Conservation (phyloP, 2,888 invertebrate species). For the Rhagophthalmus giganteus region DNA sequence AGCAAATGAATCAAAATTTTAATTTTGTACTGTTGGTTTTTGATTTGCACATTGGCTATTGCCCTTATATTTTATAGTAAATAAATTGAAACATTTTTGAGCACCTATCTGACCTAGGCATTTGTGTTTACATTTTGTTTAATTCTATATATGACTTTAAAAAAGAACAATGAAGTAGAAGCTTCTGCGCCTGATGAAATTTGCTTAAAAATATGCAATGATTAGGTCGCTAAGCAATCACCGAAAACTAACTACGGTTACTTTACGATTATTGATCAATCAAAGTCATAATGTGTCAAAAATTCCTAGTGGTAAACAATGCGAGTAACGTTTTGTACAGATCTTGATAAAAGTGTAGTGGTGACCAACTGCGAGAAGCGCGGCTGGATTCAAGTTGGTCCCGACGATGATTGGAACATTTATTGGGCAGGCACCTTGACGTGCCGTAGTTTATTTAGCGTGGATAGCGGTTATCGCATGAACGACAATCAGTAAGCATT, state of each 20-base stretch:
- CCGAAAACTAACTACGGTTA: constrained; percentile 38
- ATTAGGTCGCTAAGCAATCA: background rate
- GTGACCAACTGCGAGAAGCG: constrained; percentile 90
- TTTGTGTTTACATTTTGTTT: no score
- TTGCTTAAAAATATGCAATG: no score
- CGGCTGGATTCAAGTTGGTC: constrained; percentile 85
- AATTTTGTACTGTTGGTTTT: no score
- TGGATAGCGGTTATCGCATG: constrained; percentile 90
- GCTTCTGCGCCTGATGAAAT: no score
- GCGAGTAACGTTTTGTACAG: constrained; percentile 74
- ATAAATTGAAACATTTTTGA: no score
- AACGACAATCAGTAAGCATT: constrained; percentile 80
- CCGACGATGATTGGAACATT: constrained; percentile 94
- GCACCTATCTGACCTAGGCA: no score
- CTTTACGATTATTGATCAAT: constrained; percentile 26
- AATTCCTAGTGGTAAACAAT: constrained; percentile 36
- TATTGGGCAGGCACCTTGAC: constrained; percentile 94
- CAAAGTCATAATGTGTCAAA: constrained; percentile 22
- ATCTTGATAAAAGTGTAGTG: constrained; percentile 91
- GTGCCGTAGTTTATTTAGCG: constrained; percentile 88
- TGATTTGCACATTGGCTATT: no score
- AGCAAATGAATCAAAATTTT: background rate
- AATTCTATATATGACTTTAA: no score
- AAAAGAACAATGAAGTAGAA: no score
- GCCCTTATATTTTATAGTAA: no score